Evolutionary conservation across 1,140 invertebrate species (phyloP).

Genomic region (Globodera rostochiensis): DNA sequence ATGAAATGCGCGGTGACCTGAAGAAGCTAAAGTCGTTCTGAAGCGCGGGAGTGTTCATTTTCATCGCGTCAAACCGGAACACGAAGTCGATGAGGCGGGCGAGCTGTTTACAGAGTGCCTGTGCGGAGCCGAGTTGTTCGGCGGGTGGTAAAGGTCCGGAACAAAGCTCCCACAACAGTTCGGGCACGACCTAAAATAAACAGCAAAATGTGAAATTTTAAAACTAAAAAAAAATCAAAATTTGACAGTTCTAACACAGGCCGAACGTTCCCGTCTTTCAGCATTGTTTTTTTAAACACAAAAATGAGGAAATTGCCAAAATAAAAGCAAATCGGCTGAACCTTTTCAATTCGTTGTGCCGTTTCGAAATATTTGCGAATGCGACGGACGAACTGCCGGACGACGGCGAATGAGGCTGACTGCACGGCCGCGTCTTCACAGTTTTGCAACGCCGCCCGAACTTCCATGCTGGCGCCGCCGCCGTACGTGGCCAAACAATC

Average conservation of each 20-base stretch:
- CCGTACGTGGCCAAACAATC: constrained; percentile 35
- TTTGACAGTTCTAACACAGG: too few species aligned
- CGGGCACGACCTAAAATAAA: constrained; percentile 32
- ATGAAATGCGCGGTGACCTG: constrained; percentile 25
- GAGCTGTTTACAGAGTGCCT: constrained; percentile 45
- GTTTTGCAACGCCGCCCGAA: constrained; percentile 37
- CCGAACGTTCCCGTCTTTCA: too few species aligned
- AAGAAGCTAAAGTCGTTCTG: constrained; percentile 51
- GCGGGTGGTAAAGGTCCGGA: constrained; percentile 44
- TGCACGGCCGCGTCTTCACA: constrained; percentile 38
- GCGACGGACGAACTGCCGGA: constrained; percentile 23
- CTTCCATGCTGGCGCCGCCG: constrained; percentile 33
- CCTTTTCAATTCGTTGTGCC: constrained; percentile 37
- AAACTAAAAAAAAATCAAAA: neutral
- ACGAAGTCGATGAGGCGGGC: constrained; percentile 47
- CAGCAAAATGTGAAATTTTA: neutral
- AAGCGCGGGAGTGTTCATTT: constrained; percentile 45
- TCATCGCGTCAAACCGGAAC: constrained; percentile 42
- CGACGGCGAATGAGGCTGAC: constrained; percentile 24
- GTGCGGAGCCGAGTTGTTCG: constrained; percentile 41
- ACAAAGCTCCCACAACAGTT: constrained; percentile 46
- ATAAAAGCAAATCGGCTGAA: neutral
- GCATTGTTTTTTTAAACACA: too few species aligned
- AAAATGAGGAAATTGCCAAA: neutral
- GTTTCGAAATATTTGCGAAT: constrained; percentile 41